A percentile compares a stretch with the other conserved stretches of the same genome.
Evolutionary conservation across 2,797 vertebrate species (phyloP).

Genomic region (Enteromius treurensis): DNA sequence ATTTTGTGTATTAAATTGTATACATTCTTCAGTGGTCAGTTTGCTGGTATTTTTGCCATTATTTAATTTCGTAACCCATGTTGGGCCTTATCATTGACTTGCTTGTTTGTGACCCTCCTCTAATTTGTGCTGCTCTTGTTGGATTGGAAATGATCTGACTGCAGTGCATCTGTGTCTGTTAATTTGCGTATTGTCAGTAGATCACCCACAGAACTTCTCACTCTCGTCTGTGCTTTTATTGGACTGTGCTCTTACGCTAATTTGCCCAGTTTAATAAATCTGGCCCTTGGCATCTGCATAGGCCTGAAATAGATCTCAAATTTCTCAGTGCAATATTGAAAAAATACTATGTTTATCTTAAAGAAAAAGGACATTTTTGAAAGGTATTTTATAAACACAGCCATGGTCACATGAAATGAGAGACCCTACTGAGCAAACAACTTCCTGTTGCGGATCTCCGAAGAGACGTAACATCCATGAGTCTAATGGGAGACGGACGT

Average conservation of each 20-base stretch:
- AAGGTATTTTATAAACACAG: not conserved
- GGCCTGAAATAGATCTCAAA: not conserved
- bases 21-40: not conserved
- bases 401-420: not conserved
- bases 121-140: not conserved
- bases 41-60: not conserved
- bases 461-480: conserved; percentile 10
- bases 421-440: conserved; percentile 3
- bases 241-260: not conserved
- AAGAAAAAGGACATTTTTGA: not conserved
- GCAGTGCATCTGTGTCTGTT: not conserved
- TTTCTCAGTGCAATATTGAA: not conserved
- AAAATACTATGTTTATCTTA: not conserved
- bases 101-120: not conserved
- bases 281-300: not conserved
- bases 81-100: not conserved
- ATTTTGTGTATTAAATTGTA: too few species aligned
- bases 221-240: not conserved
- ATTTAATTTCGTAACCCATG: not conserved
- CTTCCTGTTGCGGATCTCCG: not conserved
- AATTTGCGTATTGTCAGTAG: not conserved
- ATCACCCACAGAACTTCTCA: not conserved
- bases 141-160: not conserved
- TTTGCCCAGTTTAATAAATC: not conserved
- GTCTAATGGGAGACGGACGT: not conserved